These are phyloP conservation scores for Numenius arquata DNA, from an alignment of 2,113 vertebrate species.

Conservation along the genomic window DNA sequence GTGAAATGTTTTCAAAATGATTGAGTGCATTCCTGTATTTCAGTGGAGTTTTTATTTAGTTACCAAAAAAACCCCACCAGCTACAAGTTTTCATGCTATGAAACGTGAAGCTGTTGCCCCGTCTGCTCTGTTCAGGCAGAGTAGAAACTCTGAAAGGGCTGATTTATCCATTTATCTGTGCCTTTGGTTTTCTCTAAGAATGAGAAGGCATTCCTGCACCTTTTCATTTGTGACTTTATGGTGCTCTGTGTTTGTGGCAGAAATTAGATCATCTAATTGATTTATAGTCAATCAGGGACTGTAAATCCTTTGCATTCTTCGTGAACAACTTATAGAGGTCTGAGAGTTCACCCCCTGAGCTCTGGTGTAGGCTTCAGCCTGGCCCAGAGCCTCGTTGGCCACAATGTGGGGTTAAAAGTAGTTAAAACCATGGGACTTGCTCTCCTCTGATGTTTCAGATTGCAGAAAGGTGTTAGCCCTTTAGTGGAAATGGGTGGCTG, in stretches of 20 bases:
- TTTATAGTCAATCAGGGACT: background rate
- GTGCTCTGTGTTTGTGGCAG: background rate
- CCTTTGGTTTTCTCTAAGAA: background rate
- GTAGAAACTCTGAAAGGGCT: background rate
- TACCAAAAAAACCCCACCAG: background rate
- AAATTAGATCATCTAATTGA: conserved; percentile 1
- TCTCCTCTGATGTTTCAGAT: background rate
- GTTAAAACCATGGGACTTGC: background rate
- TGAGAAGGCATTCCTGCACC: background rate
- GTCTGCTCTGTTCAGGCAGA: background rate
- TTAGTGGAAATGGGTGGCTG: background rate
- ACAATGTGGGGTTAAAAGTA: background rate
- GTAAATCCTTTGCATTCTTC: background rate
- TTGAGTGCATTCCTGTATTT: background rate
- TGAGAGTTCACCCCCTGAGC: background rate
- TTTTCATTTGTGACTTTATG: background rate
- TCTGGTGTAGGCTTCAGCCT: background rate
- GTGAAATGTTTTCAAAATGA: background rate
- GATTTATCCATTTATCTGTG: background rate
- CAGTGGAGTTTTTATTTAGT: background rate
- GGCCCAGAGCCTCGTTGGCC: background rate
- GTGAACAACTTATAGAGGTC: background rate
- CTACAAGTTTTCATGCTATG: background rate
- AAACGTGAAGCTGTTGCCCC: background rate
- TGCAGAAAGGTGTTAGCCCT: background rate